Evolutionary conservation across 2,113 vertebrate species (phyloP).

Genomic region (Casuarius casuarius): DNA sequence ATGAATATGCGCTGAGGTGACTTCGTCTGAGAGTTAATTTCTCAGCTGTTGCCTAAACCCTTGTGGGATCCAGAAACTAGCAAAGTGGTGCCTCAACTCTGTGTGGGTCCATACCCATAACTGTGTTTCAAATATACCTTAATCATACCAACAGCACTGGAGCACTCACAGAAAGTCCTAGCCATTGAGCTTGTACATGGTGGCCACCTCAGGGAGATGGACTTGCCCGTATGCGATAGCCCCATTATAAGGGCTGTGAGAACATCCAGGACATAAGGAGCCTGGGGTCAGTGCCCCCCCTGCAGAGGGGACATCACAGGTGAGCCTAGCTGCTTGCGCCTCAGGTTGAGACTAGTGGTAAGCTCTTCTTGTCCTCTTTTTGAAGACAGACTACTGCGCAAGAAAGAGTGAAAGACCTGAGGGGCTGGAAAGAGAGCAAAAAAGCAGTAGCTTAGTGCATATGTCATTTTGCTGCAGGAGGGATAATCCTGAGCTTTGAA

Average conservation of each 20-base stretch:
- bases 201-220: neutral
- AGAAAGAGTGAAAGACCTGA: neutral
- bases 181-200: neutral
- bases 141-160: neutral
- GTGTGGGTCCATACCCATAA: neutral
- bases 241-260: neutral
- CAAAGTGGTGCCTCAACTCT: neutral
- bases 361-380: neutral
- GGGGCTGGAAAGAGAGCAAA: neutral
- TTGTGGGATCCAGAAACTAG: neutral
- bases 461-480: neutral
- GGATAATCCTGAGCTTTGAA: neutral
- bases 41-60: neutral
- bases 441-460: neutral
- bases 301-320: too few species aligned
- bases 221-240: neutral
- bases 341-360: neutral
- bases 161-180: neutral
- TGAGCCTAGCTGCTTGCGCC: neutral
- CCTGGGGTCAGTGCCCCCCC: neutral
- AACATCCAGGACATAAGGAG: neutral
- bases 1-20: too few species aligned
- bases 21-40: neutral
- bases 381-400: neutral
- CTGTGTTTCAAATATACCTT: neutral